phyloP scores from a whole-genome alignment of 2,797 vertebrate species.

The Takifugu rubripes region DNA sequence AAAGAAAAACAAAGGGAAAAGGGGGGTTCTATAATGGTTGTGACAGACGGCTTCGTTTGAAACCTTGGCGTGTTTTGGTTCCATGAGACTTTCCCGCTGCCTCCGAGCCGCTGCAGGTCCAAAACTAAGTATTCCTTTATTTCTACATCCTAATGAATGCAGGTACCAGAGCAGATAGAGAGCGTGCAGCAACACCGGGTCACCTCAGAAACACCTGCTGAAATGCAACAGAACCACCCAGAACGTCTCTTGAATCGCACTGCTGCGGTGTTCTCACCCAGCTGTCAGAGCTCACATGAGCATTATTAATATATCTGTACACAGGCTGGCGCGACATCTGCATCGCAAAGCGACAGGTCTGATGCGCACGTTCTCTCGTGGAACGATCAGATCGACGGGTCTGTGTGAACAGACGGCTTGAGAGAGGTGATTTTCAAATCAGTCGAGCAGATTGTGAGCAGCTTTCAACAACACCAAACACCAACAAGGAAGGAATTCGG shows the following conservation, averaged over 20 bases:
- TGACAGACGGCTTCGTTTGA: conserved; percentile 23
- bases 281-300: not conserved
- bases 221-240: not conserved
- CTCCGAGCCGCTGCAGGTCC: conserved; percentile 1
- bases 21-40: conserved; percentile 19
- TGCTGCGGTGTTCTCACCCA: not conserved
- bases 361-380: conserved; percentile 24
- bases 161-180: conserved; percentile 2
- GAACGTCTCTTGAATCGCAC: not conserved
- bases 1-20: not conserved
- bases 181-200: not conserved
- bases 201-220: not conserved
- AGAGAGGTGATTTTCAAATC: conserved; percentile 55
- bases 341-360: conserved; percentile 22
- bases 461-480: conserved; percentile 51
- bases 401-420: conserved; percentile 12
- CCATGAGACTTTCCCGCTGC: conserved; percentile 8
- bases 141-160: conserved; percentile 4
- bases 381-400: too few relatives aligned
- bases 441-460: conserved; percentile 57
- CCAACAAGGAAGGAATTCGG: conserved; percentile 14
- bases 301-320: conserved; percentile 8
- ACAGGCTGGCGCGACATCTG: conserved; percentile 4
- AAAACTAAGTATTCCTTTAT: not conserved
- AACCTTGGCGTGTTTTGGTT: conserved; percentile 16